These are phyloP conservation scores for Hydrozoanthus gracilis DNA, from an alignment of 92 coral and sea anemone species.

Conservation along the genomic window DNA sequence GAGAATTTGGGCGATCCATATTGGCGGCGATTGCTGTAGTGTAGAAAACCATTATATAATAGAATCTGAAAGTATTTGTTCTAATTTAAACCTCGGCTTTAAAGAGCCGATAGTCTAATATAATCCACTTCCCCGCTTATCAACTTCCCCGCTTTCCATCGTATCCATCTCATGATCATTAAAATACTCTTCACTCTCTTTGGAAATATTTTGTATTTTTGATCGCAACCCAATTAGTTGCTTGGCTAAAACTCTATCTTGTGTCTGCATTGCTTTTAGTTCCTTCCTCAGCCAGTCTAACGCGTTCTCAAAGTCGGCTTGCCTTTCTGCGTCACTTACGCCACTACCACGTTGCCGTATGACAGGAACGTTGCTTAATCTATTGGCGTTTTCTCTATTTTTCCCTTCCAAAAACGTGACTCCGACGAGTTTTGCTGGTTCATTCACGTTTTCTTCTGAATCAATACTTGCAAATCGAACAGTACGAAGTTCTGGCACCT, in stretches of 20 bases:
- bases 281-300: constrained; percentile 72
- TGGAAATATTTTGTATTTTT: constrained; percentile 76
- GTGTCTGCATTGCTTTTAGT: constrained; percentile 75
- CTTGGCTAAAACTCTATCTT: constrained; percentile 76
- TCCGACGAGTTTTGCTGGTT: constrained; percentile 35
- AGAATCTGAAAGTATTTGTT: background rate
- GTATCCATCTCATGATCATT: constrained; percentile 56
- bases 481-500: background rate
- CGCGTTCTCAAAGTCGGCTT: constrained; percentile 71
- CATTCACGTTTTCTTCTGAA: constrained; percentile 33
- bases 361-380: constrained; percentile 46
- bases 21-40: background rate
- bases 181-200: constrained; percentile 64
- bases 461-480: constrained; percentile 25
- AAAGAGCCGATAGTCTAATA: background rate
- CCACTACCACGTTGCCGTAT: constrained; percentile 63
- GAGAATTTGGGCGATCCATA: background rate
- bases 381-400: constrained; percentile 11
- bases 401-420: constrained; percentile 30
- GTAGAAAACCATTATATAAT: background rate
- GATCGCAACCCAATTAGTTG: constrained; percentile 77
- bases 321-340: constrained; percentile 70
- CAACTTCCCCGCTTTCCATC: constrained; percentile 53
- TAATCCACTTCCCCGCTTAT: background rate
- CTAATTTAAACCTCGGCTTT: background rate